phyloP scores from a whole-genome alignment of 1,140 invertebrate genomes.

The Papilio machaon region DNA sequence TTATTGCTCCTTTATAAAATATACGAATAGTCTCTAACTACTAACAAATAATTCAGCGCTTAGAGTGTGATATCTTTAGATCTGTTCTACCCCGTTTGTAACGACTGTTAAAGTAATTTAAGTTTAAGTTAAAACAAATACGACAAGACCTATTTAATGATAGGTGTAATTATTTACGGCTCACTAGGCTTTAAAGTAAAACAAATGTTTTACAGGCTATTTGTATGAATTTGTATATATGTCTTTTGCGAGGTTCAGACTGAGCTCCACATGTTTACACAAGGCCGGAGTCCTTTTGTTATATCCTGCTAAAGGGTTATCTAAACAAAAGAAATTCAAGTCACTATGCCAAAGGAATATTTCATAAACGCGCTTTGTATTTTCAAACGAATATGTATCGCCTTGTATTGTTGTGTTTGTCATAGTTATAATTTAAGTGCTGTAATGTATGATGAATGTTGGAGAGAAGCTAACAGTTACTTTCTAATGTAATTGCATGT shows the following conservation, averaged over 20 bases:
- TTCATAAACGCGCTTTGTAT: conserved; percentile 21
- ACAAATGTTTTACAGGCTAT: conserved; percentile 12
- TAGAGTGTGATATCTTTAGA: too few relatives aligned
- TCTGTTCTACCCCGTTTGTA: too few relatives aligned
- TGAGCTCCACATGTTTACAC: conserved; percentile 22
- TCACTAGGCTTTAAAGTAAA: not conserved
- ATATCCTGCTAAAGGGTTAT: conserved; percentile 33
- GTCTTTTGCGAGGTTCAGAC: not conserved
- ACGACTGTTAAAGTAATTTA: too few relatives aligned
- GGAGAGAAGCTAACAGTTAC: not conserved
- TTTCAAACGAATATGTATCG: not conserved
- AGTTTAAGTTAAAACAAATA: not conserved
- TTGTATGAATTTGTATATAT: not conserved
- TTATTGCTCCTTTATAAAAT: too few relatives aligned
- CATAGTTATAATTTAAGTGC: not conserved
- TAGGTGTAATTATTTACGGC: not conserved
- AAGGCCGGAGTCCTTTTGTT: conserved; percentile 22
- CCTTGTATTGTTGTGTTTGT: not conserved
- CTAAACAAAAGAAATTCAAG: conserved; percentile 34
- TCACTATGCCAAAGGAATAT: conserved; percentile 37
- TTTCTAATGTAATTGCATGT: too few relatives aligned
- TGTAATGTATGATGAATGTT: not conserved
- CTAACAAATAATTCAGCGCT: too few relatives aligned
- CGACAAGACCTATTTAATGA: not conserved
- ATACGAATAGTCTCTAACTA: too few relatives aligned